Base-by-base conservation (phyloP, 2,888 invertebrate genomes). In the Odontothrips loti region DNA sequence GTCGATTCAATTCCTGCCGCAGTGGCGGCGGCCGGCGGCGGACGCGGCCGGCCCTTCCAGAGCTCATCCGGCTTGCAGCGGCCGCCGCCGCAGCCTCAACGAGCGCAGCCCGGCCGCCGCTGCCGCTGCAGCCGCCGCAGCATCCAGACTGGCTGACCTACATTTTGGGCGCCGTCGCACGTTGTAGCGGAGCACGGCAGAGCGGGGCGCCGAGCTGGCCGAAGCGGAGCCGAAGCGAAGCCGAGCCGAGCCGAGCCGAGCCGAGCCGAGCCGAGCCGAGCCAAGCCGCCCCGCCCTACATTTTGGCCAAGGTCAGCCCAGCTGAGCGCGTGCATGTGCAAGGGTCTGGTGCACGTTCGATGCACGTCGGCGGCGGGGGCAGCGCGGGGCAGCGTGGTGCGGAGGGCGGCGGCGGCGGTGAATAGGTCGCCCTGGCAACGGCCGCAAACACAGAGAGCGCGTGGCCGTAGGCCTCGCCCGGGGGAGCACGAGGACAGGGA, bases 61-160 rank as follows among this genome's bases (percentile, higher is more conserved):
- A 6, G 58, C 58, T 58, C 17, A n/a, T 6, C 34, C 34, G 34
- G 34, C 34, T 43, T n/a, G 63, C 63, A 4, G 63, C 68, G 0
- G 68, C 68, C 68, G 68, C 68, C 68, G n/a, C 68, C 68, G n/a
- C 23, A 43, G 34, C 34, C 2, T 43, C 34, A 43, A 43, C 48
- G 10, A 9, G 10, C 48, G 48, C 48, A 48, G 2, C 63, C 63
- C 63, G 20, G 63, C 63, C 63, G 63, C 23, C 68, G 23, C 68
- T n/a, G 23, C 23, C 68, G 9, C 23, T 10, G 68, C 63, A 20
- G 23, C 63, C 9, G 23, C 68, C 6, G 23, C 68, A 68, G 68
- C 68, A 68, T 68, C 68, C 68, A 68, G 68, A 68, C 68, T 20
- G 23, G 68, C n/a, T 68, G 68, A 68, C 68, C 68, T 68, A 68